A percentile compares a stretch with the other conserved stretches of the same genome.
Evolutionary conservation across 2,888 invertebrate genomes (phyloP).

Genomic region (Idaea aversata): DNA sequence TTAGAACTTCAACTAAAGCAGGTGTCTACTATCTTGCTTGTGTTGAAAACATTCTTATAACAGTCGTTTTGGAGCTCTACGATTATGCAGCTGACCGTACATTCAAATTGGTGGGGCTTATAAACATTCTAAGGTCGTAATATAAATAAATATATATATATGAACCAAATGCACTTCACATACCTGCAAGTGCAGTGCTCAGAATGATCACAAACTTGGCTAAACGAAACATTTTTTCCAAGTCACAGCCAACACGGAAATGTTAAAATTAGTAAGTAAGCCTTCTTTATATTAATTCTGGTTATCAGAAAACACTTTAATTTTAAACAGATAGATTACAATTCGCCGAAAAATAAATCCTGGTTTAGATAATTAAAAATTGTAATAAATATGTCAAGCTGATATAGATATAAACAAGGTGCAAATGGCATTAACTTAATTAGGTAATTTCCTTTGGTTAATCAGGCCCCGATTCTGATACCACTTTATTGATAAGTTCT

Average conservation of each 20-base stretch:
- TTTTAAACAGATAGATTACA: conserved; percentile 5
- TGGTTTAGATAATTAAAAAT: conserved; percentile 26
- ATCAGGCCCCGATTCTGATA: not conserved
- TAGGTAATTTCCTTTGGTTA: not conserved
- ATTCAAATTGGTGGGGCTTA: too few relatives aligned
- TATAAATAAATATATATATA: too few relatives aligned
- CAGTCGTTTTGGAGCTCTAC: too few relatives aligned
- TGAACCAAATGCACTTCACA: conserved; percentile 8
- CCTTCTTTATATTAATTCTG: conserved; percentile 45
- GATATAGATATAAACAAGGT: conserved; percentile 15
- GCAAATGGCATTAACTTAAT: not conserved
- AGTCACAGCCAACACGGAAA: not conserved
- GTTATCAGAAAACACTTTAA: conserved; percentile 46
- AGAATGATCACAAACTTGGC: conserved; percentile 51
- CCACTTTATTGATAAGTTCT: not conserved
- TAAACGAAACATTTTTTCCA: conserved; percentile 45
- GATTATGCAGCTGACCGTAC: too few relatives aligned
- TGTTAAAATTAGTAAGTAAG: conserved; percentile 29
- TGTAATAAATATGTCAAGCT: conserved; percentile 36
- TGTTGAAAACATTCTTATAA: too few relatives aligned
- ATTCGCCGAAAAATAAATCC: conserved; percentile 33
- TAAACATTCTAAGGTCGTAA: too few relatives aligned
- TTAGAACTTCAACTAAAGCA: too few relatives aligned
- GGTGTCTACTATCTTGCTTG: too few relatives aligned
- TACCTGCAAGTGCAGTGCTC: conserved; percentile 61